Evolutionary conservation across 2,113 vertebrate species (phyloP).

Genomic region (Trogon surrucura): DNA sequence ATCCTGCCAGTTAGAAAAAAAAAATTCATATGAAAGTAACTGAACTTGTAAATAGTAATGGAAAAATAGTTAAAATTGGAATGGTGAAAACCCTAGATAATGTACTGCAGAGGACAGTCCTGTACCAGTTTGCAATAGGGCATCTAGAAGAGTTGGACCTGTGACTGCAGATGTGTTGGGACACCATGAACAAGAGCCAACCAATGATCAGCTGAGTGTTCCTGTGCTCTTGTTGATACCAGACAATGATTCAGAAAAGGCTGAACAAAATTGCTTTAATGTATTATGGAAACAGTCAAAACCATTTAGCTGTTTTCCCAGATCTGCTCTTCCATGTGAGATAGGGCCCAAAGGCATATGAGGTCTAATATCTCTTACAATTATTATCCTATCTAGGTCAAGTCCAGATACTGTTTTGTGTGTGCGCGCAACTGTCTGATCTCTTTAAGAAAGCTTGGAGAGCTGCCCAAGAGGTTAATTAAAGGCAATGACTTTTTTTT

Average conservation of each 20-base stretch:
- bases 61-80: background rate
- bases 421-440: background rate
- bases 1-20: background rate
- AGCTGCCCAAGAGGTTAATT: background rate
- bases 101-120: background rate
- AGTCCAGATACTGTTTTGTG: background rate
- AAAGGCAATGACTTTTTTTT: background rate
- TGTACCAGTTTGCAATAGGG: background rate
- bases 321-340: background rate
- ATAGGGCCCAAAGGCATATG: background rate
- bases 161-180: background rate
- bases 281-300: background rate
- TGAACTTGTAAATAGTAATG: background rate
- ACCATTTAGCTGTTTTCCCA: background rate
- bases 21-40: background rate
- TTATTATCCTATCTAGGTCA: background rate
- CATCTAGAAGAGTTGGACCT: background rate
- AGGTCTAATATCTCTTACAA: background rate
- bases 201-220: background rate
- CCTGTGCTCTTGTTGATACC: background rate
- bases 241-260: background rate
- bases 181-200: background rate
- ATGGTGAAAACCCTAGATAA: background rate
- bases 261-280: background rate
- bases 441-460: constrained; percentile 17